Base-by-base conservation (phyloP, 2,888 invertebrate genomes). In the Parapristionchus giblindavisi region DNA sequence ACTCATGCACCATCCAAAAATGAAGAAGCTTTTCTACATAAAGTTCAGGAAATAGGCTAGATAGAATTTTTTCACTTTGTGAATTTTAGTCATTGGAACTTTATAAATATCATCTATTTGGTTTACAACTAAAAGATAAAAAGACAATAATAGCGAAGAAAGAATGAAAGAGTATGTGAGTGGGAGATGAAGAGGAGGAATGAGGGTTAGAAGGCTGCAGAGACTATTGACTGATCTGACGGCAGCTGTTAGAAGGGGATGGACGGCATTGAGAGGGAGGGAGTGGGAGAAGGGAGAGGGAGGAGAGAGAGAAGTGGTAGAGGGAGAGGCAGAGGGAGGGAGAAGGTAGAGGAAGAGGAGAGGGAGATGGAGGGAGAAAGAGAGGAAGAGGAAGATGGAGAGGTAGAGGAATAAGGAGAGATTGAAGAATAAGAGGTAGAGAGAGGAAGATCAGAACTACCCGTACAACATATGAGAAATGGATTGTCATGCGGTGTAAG, bases 261-360 rank as follows among this genome's bases (percentile, higher is more conserved):
- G 8, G 8, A 8, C 43, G 43, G 43, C 43, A 43, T 8, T 43
- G 11, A 43, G 43, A 43, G 43, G 43, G 17, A 43, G 8, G 11
- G 43, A 8, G 43, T 8, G 71, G 52, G n/a, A 3, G 21, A 34
- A 24, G n/a, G 52, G 52, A 3, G 52, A 71, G 63, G 38, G 27
- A 40, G 56, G 29, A 29, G 14, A 27, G 61, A 24, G 54, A 5
- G 36, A 70, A n/a, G 56, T 54, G 58, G 61, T 32, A 21, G 68
- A 56, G 66, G 60, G 36, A 34, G 38, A 17, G 43, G 40, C 36
- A 66, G 52, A 61, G 77, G 38, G 58, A 74, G 36, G 52, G 34
- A 61, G 70, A 60, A 48, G 54, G 60, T 2, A 27, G 34, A 32
- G 34, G 17, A 3, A 34, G 60, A 40, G 24, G 14, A 11, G n/a